Evolutionary conservation across 1,140 invertebrate genomes (phyloP), one percentile per base, ranked within the genome.

Genomic region (Cydia amplana): DNA sequence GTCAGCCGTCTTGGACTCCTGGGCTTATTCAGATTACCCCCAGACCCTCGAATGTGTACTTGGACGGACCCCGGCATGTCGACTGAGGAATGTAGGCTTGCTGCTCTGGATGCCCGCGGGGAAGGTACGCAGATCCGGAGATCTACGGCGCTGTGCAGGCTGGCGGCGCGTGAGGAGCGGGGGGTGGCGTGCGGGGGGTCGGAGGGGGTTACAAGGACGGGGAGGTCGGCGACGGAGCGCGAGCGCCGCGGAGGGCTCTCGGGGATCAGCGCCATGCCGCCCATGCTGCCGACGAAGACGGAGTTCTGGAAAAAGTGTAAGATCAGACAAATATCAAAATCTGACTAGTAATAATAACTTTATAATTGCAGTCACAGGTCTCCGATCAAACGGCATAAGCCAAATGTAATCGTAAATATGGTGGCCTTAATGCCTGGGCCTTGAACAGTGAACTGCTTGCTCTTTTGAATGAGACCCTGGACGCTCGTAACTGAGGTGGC

Each of bases 191-290:
- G 86, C n/a, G 78, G 72, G 64, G 80, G 78, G 51, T 89, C 92
- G 77, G 95, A 94, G 28, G 94, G 93, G 14, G 95, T 85, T 1
- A 96, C 94, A 51, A 97, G 90, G 4, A 96, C 96, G 82, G 97
- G 96, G 7, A 97, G 94, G 86, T 98, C 96, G 77, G 97, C 95
- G 0, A 96, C 97, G n/a, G 96, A 97, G 79, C 97, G 96, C 1
- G 95, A 95, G 77, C 96, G 95, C 3, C 97, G 90, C 0, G 96
- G 95, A 6, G 94, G 93, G 76, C 93, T 94, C 82, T 94, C 93
- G 16, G 95, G 94, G 77, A 95, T 87, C 20, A 93, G 83, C 64
- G 92, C 89, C 94, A 95, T 94, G 78, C 94, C 93, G 77, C 93
- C 90, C 76, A 96, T 94, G 78, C 95, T 94, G 7, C 96, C 96